Evolutionary conservation across 2,888 invertebrate genomes (phyloP).

Genomic region (Meghimatium bilineatum): DNA sequence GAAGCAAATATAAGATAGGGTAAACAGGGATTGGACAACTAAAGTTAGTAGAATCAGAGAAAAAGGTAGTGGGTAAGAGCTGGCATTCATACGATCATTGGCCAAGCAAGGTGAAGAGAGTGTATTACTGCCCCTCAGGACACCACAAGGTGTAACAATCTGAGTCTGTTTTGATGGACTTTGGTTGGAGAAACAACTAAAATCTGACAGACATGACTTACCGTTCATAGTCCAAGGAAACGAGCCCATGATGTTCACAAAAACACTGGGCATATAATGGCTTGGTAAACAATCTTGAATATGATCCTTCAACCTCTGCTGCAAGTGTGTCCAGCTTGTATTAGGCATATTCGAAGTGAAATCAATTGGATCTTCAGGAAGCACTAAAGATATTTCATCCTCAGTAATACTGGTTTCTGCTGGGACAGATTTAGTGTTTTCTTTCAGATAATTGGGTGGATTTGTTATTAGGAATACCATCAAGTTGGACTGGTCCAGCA

Average conservation of each 20-base stretch:
- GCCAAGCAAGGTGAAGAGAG: too few species aligned
- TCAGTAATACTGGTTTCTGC: not conserved
- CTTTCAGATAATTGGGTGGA: not conserved
- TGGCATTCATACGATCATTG: too few species aligned
- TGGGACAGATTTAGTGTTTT: not conserved
- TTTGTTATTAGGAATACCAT: constrained; percentile 46
- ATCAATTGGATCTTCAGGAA: not conserved
- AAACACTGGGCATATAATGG: constrained; percentile 68
- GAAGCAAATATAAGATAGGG: too few species aligned
- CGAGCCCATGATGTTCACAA: constrained; percentile 55
- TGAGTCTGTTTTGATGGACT: too few species aligned
- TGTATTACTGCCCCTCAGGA: too few species aligned
- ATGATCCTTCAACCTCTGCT: constrained; percentile 29
- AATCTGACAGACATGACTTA: too few species aligned
- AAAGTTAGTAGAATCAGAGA: too few species aligned
- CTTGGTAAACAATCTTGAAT: constrained; percentile 58
- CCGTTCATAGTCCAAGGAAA: constrained; percentile 76
- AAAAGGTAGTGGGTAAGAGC: too few species aligned
- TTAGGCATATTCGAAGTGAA: not conserved
- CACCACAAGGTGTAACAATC: too few species aligned
- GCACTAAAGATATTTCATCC: not conserved
- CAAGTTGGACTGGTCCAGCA: constrained; percentile 46
- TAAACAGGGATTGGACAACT: too few species aligned
- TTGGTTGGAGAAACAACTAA: too few species aligned
- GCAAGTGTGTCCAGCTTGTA: constrained; percentile 11